Percentiles rank a stretch among this genome's conserved stretches.
phyloP scores from a whole-genome alignment of 2,797 vertebrate species.

The Sciaenops ocellatus region DNA sequence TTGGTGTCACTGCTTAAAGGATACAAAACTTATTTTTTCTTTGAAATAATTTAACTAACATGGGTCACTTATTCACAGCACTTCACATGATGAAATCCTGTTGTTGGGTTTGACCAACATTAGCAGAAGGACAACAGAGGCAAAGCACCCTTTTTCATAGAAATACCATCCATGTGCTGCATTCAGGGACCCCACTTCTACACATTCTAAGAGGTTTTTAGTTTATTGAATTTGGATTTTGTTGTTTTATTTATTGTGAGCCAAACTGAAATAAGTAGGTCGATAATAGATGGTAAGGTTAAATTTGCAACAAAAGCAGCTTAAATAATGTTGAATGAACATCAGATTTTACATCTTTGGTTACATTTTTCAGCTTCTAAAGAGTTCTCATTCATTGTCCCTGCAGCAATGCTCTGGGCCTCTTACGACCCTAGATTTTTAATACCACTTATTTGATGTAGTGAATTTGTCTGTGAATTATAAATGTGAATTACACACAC shows the following conservation, averaged over 20 bases:
- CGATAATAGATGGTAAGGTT: neutral
- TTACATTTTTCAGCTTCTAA: neutral
- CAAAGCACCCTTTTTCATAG: constrained; percentile 2
- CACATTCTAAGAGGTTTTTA: neutral
- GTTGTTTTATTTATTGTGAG: neutral
- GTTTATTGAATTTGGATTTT: neutral
- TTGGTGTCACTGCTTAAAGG: constrained; percentile 12
- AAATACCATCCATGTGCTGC: neutral
- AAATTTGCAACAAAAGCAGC: neutral
- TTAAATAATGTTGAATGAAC: constrained; percentile 10
- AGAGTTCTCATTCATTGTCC: constrained; percentile 40
- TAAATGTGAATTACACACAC: constrained; percentile 37
- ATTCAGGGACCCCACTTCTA: constrained; percentile 1
- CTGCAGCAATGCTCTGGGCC: constrained; percentile 40
- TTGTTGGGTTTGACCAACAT: constrained; percentile 40
- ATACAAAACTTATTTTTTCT: constrained; percentile 15
- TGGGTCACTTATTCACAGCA: neutral
- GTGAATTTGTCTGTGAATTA: constrained; percentile 55
- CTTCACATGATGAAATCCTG: constrained; percentile 34
- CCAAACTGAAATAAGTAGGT: neutral
- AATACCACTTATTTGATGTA: constrained; percentile 27
- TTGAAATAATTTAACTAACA: constrained; percentile 10
- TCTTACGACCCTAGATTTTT: constrained; percentile 34
- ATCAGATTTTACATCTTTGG: constrained; percentile 8
- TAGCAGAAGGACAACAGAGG: constrained; percentile 10